A percentile compares a stretch with the other conserved stretches of the same genome.
Evolutionary conservation across 2,888 invertebrate genomes (phyloP).

Genomic region (Meiosimyza platycephala): DNA sequence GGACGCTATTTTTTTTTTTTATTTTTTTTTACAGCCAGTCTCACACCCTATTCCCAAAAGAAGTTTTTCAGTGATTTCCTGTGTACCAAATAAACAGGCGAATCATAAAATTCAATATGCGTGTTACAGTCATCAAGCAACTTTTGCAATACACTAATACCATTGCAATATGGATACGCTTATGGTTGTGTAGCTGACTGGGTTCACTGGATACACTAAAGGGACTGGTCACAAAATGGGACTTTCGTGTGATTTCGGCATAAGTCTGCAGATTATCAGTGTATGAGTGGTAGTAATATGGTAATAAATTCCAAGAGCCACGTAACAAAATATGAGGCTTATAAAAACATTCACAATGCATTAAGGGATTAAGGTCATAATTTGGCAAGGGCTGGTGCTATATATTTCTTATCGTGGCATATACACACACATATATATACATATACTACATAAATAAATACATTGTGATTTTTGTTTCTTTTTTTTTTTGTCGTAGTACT

Average conservation of each 20-base stretch:
- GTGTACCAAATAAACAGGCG: neutral
- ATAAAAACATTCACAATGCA: slow-evolving; percentile 22
- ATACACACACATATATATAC: too few relatives aligned
- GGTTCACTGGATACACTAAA: neutral
- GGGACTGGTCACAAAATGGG: slow-evolving; percentile 1
- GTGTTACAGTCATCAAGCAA: neutral
- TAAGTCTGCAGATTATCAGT: slow-evolving; percentile 16
- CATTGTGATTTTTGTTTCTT: too few relatives aligned
- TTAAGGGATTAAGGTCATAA: slow-evolving; percentile 18
- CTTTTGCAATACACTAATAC: neutral
- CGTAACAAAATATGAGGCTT: slow-evolving; percentile 4
- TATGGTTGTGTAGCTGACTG: too few relatives aligned
- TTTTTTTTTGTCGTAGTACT: too few relatives aligned
- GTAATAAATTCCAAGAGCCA: slow-evolving; percentile 21
- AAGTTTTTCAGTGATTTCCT: too few relatives aligned
- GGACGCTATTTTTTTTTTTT: too few relatives aligned
- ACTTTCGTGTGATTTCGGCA: slow-evolving; percentile 22
- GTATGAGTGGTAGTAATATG: slow-evolving; percentile 1
- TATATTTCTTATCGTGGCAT: too few relatives aligned
- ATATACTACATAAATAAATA: too few relatives aligned
- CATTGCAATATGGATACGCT: too few relatives aligned
- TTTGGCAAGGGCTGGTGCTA: neutral
- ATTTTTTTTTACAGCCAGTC: too few relatives aligned
- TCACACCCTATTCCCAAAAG: too few relatives aligned
- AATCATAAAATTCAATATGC: slow-evolving; percentile 23